phyloP scores from a whole-genome alignment of 2,113 vertebrate species.

The Ptilonorhynchus violaceus region DNA sequence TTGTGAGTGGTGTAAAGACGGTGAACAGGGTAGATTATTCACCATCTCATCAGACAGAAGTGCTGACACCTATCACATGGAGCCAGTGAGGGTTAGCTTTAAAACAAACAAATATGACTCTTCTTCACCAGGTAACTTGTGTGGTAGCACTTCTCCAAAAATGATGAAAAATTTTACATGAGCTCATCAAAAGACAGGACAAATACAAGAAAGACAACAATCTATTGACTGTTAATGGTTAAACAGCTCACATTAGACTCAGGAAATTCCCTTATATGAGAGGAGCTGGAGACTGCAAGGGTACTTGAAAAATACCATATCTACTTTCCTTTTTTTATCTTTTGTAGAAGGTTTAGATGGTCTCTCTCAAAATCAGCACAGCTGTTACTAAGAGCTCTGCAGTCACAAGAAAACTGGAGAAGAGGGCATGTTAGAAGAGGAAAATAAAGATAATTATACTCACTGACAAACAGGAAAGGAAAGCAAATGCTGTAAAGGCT shows the following conservation, averaged over 20 bases:
- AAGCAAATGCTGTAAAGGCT: neutral
- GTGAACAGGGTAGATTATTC: neutral
- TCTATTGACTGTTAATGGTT: neutral
- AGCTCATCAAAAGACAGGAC: neutral
- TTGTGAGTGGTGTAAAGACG: neutral
- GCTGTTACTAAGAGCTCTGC: neutral
- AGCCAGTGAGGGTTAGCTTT: neutral
- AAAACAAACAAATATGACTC: neutral
- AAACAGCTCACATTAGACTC: neutral
- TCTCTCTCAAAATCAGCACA: slow-evolving; percentile 2
- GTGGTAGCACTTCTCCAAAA: neutral
- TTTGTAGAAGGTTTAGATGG: neutral
- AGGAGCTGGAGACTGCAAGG: neutral
- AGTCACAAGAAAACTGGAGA: neutral
- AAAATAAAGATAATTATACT: neutral
- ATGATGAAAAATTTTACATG: neutral
- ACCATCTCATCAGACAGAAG: neutral
- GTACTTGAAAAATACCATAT: neutral
- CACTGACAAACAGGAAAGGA: neutral
- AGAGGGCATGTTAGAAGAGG: neutral
- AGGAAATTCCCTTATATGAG: neutral
- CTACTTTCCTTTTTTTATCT: neutral
- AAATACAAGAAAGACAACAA: neutral
- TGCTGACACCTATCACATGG: neutral
- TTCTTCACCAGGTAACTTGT: neutral